Percentiles rank a stretch among this genome's conserved stretches.
Conservation (phyloP, 2,888 invertebrate genomes). For the Heteromurus nitidus region DNA sequence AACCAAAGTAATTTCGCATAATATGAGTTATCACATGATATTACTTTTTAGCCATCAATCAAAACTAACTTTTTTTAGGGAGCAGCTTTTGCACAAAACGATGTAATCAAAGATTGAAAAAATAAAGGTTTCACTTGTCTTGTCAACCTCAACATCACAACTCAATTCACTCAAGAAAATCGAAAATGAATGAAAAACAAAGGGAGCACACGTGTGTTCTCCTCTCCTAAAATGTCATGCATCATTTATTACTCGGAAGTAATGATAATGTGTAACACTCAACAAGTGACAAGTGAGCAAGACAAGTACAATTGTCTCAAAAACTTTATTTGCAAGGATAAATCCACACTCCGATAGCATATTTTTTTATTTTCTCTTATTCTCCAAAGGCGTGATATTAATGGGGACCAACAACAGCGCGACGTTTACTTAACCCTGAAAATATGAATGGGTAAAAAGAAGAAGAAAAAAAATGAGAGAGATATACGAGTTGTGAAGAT, state of each 20-base stretch:
- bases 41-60: constrained; percentile 6
- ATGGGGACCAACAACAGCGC: constrained; percentile 55
- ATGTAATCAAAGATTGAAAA: background rate
- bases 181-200: background rate
- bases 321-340: background rate
- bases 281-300: background rate
- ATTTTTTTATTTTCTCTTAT: too few relatives aligned
- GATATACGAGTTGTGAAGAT: background rate
- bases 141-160: background rate
- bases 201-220: too few relatives aligned
- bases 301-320: background rate
- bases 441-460: constrained; percentile 24
- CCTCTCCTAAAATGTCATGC: background rate
- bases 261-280: background rate
- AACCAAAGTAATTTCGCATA: too few relatives aligned
- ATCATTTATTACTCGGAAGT: constrained; percentile 11
- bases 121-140: constrained; percentile 11
- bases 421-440: constrained; percentile 35
- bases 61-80: background rate
- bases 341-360: too few relatives aligned
- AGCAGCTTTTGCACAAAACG: background rate
- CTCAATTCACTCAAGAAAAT: too few relatives aligned
- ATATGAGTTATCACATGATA: too few relatives aligned
- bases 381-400: constrained; percentile 47
- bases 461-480: background rate